Base-by-base conservation (phyloP, 2,797 vertebrate genomes). In the Morelia viridis region DNA sequence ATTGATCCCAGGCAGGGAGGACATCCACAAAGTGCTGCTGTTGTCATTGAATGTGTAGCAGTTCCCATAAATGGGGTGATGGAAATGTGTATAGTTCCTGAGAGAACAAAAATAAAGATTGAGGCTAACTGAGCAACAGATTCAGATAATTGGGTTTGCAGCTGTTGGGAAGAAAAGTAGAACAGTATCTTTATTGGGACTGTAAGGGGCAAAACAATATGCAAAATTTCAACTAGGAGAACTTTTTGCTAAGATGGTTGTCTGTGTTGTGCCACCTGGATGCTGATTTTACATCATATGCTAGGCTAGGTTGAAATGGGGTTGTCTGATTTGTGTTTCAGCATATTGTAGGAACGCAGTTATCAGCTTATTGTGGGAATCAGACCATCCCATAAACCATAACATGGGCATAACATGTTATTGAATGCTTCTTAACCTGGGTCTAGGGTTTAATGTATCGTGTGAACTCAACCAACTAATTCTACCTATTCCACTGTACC, bases 1-100 rank as follows among this genome's bases (percentile, higher is more conserved):
- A 95, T 96, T 97, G 90, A 98, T 95, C 8, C 98, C 98, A 1
- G 98, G 97, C 95, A 97, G 89, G 0, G 98, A 98, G 24, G 98
- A 98, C 41, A 96, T 98, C 98, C 98, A 98, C 62, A 97, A 91
- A 24, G 96, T 96, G 91, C 86, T 97, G 92, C 94, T 97, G 94
- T 97, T 97, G 90, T 97, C 95, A 0, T 98, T 98, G 94, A 98
- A 98, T 10, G 98, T 98, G 31, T 98, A 98, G 96, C 98, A 98
- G 94, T 98, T 98, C 50, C 98, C 98, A 8, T 98, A 98, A 86
- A 98, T 94, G 0, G 97, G 97, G 62, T 98, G 97, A 93, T 98
- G 97, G 94, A 98, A 98, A 58, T 97, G 97, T 15, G 97, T 97
- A 0, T 97, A 98, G 94, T 98, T 98, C 95, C 98, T 98, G 93